Base-by-base conservation (phyloP, 1,140 invertebrate species). In the Zeugodacus cucurbitae region DNA sequence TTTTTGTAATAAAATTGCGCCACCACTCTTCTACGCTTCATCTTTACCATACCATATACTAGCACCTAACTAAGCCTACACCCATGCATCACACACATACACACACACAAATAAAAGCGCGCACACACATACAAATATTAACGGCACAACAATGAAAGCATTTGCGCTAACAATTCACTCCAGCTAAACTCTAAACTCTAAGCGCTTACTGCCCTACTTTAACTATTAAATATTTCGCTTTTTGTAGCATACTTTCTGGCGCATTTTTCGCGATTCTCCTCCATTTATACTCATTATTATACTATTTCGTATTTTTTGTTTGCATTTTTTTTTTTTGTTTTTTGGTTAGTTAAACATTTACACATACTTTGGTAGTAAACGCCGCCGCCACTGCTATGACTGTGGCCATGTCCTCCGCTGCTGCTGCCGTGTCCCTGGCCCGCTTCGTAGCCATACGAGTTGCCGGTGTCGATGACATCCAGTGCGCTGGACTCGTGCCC, bases 331-430 rank as follows among this genome's bases (percentile, higher is more conserved):
- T 88, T 88, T 89, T 88, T 48, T 48, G 34, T 54, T 82, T 86
- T 87, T 87, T 91, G 74, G 87, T 89, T 89, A 87, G 86, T 88
- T 91, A 90, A 90, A 90, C 90, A 90, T 90, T 90, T 90, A 92
- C 89, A 93, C 92, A 91, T 92, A 92, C 90, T 93, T 93, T 93
- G 91, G 89, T 93, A 92, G 89, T 91, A 92, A 91, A 90, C 91
- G 90, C 89, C 91, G 91, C 91, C 89, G 90, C 90, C 90, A 90
- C 89, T 90, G 90, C 91, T 90, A 90, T 91, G 89, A 88, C 85
- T 82, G 59, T 89, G 86, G 59, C 89, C 89, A 89, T 90, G 91
- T 89, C 89, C 89, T 41, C 89, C 88, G 88, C 88, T 88, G 87
- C 89, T 88, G 88, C 87, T 87, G 88, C 87, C 85, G 78, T 90